Evolutionary conservation across 2,888 invertebrate genomes (phyloP).

Genomic region (Clusia tigrina): DNA sequence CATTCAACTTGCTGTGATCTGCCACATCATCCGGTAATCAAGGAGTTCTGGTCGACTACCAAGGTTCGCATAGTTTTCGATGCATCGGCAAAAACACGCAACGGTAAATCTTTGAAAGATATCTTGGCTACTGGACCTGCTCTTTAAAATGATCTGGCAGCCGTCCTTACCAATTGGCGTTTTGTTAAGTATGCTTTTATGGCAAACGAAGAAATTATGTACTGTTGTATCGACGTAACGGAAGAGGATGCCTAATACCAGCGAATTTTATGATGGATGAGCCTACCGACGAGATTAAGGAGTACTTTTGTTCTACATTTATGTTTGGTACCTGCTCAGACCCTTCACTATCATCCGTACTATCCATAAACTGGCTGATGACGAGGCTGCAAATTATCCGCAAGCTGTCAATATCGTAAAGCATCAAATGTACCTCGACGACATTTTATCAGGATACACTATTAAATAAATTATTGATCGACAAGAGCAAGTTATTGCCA

Average conservation of each 20-base stretch:
- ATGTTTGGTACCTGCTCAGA: slow-evolving; percentile 24
- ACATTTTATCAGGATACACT: slow-evolving; percentile 11
- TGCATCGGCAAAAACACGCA: neutral
- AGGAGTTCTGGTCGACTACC: slow-evolving; percentile 46
- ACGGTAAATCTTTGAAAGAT: slow-evolving; percentile 27
- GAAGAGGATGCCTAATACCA: slow-evolving; percentile 30
- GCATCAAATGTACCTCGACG: slow-evolving; percentile 27
- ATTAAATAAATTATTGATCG: neutral
- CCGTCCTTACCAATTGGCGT: slow-evolving; percentile 17
- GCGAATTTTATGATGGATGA: slow-evolving; percentile 24
- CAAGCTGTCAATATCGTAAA: slow-evolving; percentile 8
- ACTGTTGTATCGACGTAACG: slow-evolving; percentile 22
- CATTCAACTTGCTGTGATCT: slow-evolving; percentile 23
- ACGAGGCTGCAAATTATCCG: slow-evolving; percentile 14
- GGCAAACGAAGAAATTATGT: slow-evolving; percentile 28
- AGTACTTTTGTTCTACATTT: slow-evolving; percentile 17
- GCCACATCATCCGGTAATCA: slow-evolving; percentile 26
- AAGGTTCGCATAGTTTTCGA: slow-evolving; percentile 1
- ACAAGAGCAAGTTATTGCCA: slow-evolving; percentile 8
- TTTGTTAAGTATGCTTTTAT: slow-evolving; percentile 21
- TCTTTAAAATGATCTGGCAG: slow-evolving; percentile 23
- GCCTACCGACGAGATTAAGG: slow-evolving; percentile 6
- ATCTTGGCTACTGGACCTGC: slow-evolving; percentile 18
- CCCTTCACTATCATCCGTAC: slow-evolving; percentile 19
- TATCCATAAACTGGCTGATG: slow-evolving; percentile 18